Base-by-base conservation (phyloP, 1,140 invertebrate genomes). In the Aricia agestis region DNA sequence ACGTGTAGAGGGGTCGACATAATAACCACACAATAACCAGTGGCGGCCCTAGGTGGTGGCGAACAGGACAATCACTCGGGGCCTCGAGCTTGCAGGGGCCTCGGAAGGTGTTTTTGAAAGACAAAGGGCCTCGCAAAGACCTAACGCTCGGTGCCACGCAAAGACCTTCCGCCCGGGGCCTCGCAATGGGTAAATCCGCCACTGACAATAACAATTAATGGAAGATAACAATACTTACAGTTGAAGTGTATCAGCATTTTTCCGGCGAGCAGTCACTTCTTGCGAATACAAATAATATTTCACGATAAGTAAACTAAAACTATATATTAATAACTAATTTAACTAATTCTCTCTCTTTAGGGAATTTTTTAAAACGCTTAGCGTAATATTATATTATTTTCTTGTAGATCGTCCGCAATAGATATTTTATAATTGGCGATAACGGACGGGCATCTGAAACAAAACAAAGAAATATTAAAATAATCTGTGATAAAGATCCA, bases 391-490 rank as follows among this genome's bases (percentile, higher is more conserved):
- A 63, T 25, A 15, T 19, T 19, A 25, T 18, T 19, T 63, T 9
- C 0, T 63, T 63, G 18, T 25, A 11, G 18, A 25, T 63, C 18
- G 6, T 63, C 18, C 18, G 19, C 59, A 25, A 19, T 19, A 18
- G 18, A 31, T 25, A 63, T 63, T 11, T 18, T 31, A 11, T 63
- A 17, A 63, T 63, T 52, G 45, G 45, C 45, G 45, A 52, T 52
- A 52, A 52, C 45, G 45, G 45, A 52, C 45, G 45, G 45, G 45
- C 45, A 19, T 63, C 59, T 63, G 59, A 18, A 63, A 63, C 59
- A 63, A 63, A 63, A 63, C 7, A 59, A 9, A 63, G 11, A 0
- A 3, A 63, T 19, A 31, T 19, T 18, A 25, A 19, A 63, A 63
- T 19, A 19, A 18, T n/a, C 6, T 59, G 15, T 59, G 25, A 25